These are phyloP conservation scores for Stomatorhinus ivindoensis DNA, from an alignment of 2,113 vertebrate species.

Conservation along the genomic window DNA sequence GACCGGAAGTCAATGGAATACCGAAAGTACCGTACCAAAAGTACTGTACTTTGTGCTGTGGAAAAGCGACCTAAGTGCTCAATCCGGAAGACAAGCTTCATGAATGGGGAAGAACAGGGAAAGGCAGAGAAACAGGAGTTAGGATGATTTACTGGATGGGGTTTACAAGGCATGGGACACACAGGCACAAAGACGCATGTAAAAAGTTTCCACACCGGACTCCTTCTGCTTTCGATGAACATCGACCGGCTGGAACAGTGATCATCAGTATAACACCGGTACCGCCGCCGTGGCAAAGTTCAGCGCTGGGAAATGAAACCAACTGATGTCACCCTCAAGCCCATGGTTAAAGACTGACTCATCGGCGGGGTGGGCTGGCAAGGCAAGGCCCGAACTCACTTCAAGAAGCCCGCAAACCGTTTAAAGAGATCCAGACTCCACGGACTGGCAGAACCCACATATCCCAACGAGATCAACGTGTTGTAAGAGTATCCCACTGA, in stretches of 20 bases:
- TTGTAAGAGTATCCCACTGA: not conserved
- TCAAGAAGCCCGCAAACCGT: slow-evolving; percentile 22
- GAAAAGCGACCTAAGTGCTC: too few species aligned
- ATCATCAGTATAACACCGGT: not conserved
- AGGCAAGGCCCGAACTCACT: not conserved
- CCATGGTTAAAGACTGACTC: slow-evolving; percentile 7
- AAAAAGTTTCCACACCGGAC: not conserved
- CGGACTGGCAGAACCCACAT: slow-evolving; percentile 13
- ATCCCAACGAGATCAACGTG: slow-evolving; percentile 16
- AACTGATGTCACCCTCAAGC: not conserved
- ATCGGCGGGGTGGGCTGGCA: not conserved
- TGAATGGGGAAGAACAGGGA: not conserved
- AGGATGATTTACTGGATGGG: not conserved
- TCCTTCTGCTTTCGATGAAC: not conserved
- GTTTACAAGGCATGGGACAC: not conserved
- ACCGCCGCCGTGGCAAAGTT: not conserved
- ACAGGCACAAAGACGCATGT: not conserved
- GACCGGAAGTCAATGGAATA: too few species aligned
- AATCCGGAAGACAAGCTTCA: not conserved
- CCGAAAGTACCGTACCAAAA: too few species aligned
- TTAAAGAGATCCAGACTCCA: slow-evolving; percentile 20
- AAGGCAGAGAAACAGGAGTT: not conserved
- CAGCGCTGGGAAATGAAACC: slow-evolving; percentile 6
- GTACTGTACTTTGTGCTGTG: too few species aligned
- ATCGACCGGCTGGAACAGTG: not conserved